phyloP scores from a whole-genome alignment of 2,888 invertebrate species.

The Pristionchus mayeri region DNA sequence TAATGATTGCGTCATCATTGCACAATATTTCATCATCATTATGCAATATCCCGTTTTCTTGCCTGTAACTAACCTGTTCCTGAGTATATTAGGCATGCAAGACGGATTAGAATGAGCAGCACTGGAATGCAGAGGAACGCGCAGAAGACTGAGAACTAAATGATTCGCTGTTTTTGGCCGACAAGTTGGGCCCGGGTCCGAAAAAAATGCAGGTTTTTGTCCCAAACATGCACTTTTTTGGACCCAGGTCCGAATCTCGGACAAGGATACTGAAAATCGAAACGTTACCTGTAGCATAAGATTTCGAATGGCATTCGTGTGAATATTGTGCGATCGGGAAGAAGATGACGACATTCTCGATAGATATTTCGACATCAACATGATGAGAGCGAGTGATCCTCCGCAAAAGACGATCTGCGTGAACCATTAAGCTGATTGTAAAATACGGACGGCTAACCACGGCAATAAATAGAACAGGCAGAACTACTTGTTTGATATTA shows the following conservation, averaged over 20 bases:
- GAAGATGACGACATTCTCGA: neutral
- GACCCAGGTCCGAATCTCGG: no score
- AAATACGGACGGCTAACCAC: no score
- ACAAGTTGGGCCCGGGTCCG: neutral
- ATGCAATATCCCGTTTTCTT: no score
- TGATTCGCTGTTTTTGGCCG: neutral
- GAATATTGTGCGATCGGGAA: neutral
- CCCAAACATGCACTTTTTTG: no score
- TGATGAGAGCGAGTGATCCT: neutral
- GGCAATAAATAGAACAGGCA: no score
- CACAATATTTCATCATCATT: no score
- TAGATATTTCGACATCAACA: neutral
- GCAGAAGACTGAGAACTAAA: neutral
- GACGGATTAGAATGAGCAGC: neutral
- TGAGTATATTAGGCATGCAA: neutral
- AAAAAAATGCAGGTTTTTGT: no score
- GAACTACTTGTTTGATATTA: no score
- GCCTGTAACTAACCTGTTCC: conserved; percentile 11
- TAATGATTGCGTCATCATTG: no score
- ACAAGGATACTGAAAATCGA: no score
- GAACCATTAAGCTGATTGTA: no score
- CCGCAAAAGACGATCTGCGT: neutral
- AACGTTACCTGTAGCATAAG: conserved; percentile 1
- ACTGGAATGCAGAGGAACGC: conserved; percentile 4
- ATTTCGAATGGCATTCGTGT: neutral